A percentile compares a stretch with the other conserved stretches of the same genome.
Evolutionary conservation across 2,888 invertebrate species (phyloP).

Genomic region (Heliothis peltigera): DNA sequence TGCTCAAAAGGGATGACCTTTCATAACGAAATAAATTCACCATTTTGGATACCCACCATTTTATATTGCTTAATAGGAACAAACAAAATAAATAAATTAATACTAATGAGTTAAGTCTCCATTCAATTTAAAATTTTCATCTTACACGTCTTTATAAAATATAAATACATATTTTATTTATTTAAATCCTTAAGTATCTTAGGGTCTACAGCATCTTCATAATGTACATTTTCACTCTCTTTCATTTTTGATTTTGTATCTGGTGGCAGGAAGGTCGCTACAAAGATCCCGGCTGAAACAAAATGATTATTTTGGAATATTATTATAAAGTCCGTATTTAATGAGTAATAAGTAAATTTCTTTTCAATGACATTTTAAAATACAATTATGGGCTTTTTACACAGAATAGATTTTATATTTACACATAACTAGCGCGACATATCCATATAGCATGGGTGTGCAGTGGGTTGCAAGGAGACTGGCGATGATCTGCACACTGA

Average conservation of each 20-base stretch:
- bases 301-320: no score
- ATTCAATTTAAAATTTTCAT: neutral
- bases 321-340: neutral
- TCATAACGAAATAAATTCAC: neutral
- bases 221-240: neutral
- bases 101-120: neutral
- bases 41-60: neutral
- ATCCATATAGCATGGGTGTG: constrained; percentile 75
- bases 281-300: constrained; percentile 77
- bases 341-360: no score
- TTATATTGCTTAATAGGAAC: neutral
- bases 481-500: constrained; percentile 82
- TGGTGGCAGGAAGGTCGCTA: constrained; percentile 73
- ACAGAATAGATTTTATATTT: constrained; percentile 65
- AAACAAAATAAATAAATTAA: neutral
- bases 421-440: constrained; percentile 75
- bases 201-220: constrained; percentile 2
- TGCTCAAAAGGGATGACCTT: neutral
- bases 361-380: no score
- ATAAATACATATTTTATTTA: neutral
- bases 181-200: constrained; percentile 12
- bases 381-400: no score
- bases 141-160: neutral
- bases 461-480: constrained; percentile 74
- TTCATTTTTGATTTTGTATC: constrained; percentile 56